Base-by-base conservation (phyloP, 2,113 vertebrate genomes). In the Sorex araneus region DNA sequence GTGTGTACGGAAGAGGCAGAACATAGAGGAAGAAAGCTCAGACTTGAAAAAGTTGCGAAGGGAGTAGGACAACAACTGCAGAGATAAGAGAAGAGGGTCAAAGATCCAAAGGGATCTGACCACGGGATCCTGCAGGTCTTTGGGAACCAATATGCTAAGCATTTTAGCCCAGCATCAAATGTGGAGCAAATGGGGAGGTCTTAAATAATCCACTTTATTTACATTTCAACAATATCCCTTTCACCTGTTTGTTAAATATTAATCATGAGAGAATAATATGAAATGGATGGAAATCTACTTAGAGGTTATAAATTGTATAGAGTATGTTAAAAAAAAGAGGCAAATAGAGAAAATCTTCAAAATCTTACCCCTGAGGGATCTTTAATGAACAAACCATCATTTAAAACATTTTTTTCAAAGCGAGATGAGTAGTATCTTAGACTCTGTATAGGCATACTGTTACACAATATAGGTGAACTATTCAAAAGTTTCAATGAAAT, bases 301-400 rank as follows among this genome's bases (percentile, higher is more conserved):
- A 43, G 19, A 25, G 16, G 2, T 45, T 21, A 66, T 19, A 1
- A 13, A 54, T 50, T 86, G 19, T 32, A 7, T 11, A n/a, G 66
- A 4, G 0, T 40, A 0, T 71, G 2, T 3, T 36, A n/a, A 79
- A 27, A n/a, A 3, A 36, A n/a, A 67, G 8, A 70, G 1, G 66
- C 2, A 4, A 57, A 21, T 18, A 87, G 19, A 84, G 9, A 36
- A 75, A 69, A 27, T 32, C 4, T 66, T 67, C 21, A 81, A 27
- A 34, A 10, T 25, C 57, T 66, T 75, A 84, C 4, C 8, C 45
- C 13, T 3, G 6, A 4, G 10, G 8, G 78, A 66, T 8, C 2
- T 30, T 1, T 13, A 86, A 1, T 36, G 28, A 75, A 76, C 57
- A 81, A 34, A 8, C 0, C 25, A 18, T 36, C 27, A 50, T 70